These are phyloP conservation scores for Microplitis demolitor DNA, from an alignment of 1,140 invertebrate species.

Conservation along the genomic window DNA sequence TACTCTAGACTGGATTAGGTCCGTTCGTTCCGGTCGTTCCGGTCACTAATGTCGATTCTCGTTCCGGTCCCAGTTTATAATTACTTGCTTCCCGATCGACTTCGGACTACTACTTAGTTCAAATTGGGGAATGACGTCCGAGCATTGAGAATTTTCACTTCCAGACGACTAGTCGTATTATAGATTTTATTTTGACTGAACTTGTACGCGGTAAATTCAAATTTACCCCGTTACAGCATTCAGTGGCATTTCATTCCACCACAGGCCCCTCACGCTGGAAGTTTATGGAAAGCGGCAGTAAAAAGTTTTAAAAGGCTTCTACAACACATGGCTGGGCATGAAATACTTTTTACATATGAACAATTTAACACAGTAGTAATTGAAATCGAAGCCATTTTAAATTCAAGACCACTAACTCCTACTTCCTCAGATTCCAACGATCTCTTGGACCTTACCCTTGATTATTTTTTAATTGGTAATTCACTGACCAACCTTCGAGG, in stretches of 20 bases:
- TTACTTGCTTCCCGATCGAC: too few relatives aligned
- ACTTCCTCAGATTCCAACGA: not conserved
- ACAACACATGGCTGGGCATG: not conserved
- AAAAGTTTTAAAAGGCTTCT: not conserved
- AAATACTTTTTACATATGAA: not conserved
- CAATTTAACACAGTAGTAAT: not conserved
- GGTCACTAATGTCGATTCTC: too few relatives aligned
- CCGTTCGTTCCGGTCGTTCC: too few relatives aligned
- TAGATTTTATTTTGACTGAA: too few relatives aligned
- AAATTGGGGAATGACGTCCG: too few relatives aligned
- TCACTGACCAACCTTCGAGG: not conserved
- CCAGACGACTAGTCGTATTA: too few relatives aligned
- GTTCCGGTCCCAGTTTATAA: too few relatives aligned
- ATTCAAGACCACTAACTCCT: not conserved
- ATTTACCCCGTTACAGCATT: conserved; percentile 10
- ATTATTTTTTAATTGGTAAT: conserved; percentile 5
- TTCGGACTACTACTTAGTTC: too few relatives aligned
- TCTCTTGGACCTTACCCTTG: not conserved
- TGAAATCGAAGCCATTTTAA: not conserved
- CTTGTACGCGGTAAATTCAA: too few relatives aligned
- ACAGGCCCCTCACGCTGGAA: conserved; percentile 44
- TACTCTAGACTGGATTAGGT: too few relatives aligned
- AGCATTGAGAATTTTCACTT: too few relatives aligned
- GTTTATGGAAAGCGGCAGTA: conserved; percentile 40
- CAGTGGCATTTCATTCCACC: conserved; percentile 47